Conservation (phyloP, 2,113 vertebrate genomes). For the Mixornis gularis region DNA sequence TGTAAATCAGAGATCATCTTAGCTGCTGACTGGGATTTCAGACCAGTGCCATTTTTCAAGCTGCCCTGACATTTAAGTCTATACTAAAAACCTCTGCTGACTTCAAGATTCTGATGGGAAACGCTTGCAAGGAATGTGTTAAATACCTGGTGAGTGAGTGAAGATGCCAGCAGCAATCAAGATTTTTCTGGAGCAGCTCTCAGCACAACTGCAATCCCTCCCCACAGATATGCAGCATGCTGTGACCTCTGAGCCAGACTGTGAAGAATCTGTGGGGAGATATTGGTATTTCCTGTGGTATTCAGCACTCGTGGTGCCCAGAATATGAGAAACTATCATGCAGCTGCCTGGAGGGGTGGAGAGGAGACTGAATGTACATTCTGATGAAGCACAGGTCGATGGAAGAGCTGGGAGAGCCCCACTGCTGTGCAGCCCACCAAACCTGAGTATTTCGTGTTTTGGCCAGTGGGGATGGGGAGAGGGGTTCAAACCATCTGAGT, state of each 20-base stretch:
- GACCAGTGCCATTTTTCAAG: not conserved
- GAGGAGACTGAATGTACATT: not conserved
- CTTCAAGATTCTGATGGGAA: not conserved
- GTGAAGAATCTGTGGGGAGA: not conserved
- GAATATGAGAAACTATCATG: not conserved
- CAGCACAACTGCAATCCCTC: not conserved
- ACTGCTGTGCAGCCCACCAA: not conserved
- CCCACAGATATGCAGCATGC: not conserved
- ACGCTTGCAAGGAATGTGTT: not conserved
- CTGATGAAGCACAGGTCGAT: not conserved
- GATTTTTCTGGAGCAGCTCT: not conserved
- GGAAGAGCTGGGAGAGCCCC: not conserved
- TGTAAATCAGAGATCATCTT: not conserved
- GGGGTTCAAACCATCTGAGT: not conserved
- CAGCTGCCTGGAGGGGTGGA: not conserved
- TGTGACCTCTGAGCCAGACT: not conserved
- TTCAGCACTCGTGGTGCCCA: not conserved
- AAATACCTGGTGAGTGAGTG: slow-evolving; percentile 33
- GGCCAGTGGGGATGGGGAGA: not conserved
- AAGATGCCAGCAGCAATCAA: not conserved
- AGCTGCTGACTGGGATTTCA: not conserved
- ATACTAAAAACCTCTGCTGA: not conserved
- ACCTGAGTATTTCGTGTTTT: not conserved
- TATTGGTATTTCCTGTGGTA: slow-evolving; percentile 27
- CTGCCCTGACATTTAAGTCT: not conserved